These are phyloP conservation scores for Eudasyphora cyanicolor DNA, from an alignment of 2,888 invertebrate genomes.

Conservation along the genomic window DNA sequence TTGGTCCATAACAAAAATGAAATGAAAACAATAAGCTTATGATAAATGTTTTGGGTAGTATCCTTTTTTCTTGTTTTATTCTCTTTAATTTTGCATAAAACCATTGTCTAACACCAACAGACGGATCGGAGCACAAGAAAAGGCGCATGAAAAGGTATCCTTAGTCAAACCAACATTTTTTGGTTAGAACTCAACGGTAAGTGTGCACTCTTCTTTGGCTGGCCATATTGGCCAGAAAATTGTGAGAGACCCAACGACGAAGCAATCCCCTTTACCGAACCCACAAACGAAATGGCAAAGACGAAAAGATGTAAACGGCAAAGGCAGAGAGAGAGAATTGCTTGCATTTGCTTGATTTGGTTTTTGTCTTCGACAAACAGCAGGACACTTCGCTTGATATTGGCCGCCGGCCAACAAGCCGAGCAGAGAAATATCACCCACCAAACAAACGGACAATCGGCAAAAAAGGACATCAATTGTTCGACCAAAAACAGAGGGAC, in stretches of 20 bases:
- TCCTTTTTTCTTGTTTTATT: constrained; percentile 43
- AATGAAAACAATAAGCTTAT: constrained; percentile 45
- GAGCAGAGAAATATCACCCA: constrained; percentile 59
- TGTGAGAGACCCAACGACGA: neutral
- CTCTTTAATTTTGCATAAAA: constrained; percentile 55
- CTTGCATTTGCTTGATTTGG: neutral
- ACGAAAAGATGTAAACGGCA: constrained; percentile 41
- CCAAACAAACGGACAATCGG: constrained; percentile 23
- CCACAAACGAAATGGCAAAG: constrained; percentile 20
- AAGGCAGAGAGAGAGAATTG: constrained; percentile 12
- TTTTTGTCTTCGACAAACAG: constrained; percentile 51
- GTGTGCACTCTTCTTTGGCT: constrained; percentile 41
- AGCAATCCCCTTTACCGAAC: constrained; percentile 3
- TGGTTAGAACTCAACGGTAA: constrained; percentile 48
- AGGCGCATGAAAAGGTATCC: constrained; percentile 38
- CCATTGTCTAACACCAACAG: constrained; percentile 20
- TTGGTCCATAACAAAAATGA: neutral
- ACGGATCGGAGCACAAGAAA: neutral
- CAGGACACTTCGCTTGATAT: constrained; percentile 66
- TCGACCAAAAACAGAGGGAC: constrained; percentile 33
- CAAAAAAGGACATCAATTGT: constrained; percentile 51
- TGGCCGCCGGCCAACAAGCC: constrained; percentile 62
- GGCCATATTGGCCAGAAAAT: constrained; percentile 54
- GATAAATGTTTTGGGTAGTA: constrained; percentile 48
- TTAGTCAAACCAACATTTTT: constrained; percentile 60